Percentiles rank a stretch among this genome's conserved stretches.
These are phyloP conservation scores for Setophaga petechia DNA, from an alignment of 2,113 vertebrate species.

Conservation along the genomic window DNA sequence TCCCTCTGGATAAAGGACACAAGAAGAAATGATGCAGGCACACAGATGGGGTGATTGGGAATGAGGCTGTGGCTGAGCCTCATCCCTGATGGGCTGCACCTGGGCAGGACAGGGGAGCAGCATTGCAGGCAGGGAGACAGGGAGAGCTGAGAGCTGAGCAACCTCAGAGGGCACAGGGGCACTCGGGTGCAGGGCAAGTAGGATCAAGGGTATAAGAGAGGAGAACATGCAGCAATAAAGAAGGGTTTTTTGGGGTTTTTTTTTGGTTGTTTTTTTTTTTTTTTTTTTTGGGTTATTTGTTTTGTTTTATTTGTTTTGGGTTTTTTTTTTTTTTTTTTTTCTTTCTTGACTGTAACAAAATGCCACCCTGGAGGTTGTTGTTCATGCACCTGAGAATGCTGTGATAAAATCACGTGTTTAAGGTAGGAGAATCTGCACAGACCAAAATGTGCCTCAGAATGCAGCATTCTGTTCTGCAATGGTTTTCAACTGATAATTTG, in stretches of 20 bases:
- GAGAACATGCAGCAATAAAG: not conserved
- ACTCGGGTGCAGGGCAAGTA: not conserved
- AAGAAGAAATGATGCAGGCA: not conserved
- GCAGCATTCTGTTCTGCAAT: not conserved
- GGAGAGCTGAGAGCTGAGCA: not conserved
- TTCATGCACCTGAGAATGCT: not conserved
- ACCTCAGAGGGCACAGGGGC: not conserved
- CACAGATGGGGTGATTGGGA: not conserved
- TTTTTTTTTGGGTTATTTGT: too few species aligned
- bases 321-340: too few species aligned
- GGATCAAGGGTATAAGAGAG: not conserved
- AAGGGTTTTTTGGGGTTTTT: not conserved
- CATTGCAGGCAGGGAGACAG: not conserved
- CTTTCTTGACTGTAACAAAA: not conserved
- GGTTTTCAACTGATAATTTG: not conserved
- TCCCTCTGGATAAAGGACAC: not conserved
- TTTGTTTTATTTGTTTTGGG: too few species aligned
- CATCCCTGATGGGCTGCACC: not conserved
- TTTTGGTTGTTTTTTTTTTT: too few species aligned
- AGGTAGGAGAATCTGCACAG: not conserved
- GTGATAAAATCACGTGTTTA: rapidly evolving
- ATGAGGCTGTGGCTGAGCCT: not conserved
- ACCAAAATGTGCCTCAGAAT: not conserved
- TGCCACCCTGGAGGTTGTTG: not conserved
- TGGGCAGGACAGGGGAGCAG: not conserved